Base-by-base conservation (phyloP, 2,888 invertebrate genomes). In the Caradrina clavipalpis region DNA sequence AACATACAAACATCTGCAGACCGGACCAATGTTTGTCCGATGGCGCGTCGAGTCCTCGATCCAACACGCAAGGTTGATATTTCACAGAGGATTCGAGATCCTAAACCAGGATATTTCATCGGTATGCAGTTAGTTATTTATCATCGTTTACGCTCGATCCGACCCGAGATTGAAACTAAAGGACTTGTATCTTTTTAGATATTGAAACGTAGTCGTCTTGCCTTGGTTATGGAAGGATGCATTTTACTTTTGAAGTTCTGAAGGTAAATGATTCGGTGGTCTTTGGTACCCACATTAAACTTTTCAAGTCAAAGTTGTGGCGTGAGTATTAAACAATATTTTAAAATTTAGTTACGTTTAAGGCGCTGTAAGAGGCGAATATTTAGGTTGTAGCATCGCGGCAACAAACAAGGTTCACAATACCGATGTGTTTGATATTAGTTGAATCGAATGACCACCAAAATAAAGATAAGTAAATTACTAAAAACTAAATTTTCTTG, bases 81-180 rank as follows among this genome's bases (percentile, higher is more conserved):
- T 75, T 71, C 68, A 71, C 13, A 3, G 7, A 31, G 39, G 39
- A 31, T 65, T 31, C 11, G 54, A 26, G 39, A 8, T 39, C 13
- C 19, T 57, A 68, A 57, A 75, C 69, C 39, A 47, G 47, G 47
- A 53, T 57, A 57, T 76, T 47, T 76, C 51, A 19, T n/a, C 21
- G 31, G 11, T 31, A 15, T 72, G 17, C 31, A 39, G 17, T 31
- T 22, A 17, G 11, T n/a, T 54, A 64, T 64, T 45, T 68, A 45
- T 72, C 56, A 67, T 75, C n/a, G 35, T 71, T 75, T 57, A 53
- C 26, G n/a, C 67, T 51, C n/a, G 67, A 74, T 67, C 19, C 76
- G 4, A 26, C 4, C 15, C 5, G 26, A 17, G n/a, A 68, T 71
- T 75, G 56, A 47, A 53, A 67, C 35, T 47, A 26, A 71, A n/a